Evolutionary conservation across 1,140 invertebrate species (phyloP).

Genomic region (Zaprionus gabonicus): DNA sequence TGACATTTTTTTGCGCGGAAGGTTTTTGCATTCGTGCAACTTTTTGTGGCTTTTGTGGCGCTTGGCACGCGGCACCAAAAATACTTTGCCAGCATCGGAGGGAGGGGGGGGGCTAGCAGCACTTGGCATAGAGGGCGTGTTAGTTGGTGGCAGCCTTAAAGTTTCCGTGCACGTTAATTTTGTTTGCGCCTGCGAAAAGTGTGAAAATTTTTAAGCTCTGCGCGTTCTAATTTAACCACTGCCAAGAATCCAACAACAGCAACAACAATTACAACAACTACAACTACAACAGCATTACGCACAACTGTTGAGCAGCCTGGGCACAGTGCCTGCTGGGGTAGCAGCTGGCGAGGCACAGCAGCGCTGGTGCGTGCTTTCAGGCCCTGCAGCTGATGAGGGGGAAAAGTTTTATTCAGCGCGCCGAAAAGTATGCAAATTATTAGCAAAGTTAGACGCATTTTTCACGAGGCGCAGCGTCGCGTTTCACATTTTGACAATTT

Average conservation of each 20-base stretch:
- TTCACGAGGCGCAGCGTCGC: slow-evolving; percentile 45
- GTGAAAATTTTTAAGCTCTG: slow-evolving; percentile 73
- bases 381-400: slow-evolving; percentile 6
- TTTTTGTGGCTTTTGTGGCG: slow-evolving; percentile 69
- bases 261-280: not conserved
- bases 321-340: not conserved
- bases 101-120: not conserved
- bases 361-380: not conserved
- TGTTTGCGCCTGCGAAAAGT: slow-evolving; percentile 70
- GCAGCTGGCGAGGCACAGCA: slow-evolving; percentile 6
- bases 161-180: slow-evolving; percentile 72
- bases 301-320: not conserved
- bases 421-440: slow-evolving; percentile 81
- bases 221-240: slow-evolving; percentile 64
- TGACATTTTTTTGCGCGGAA: slow-evolving; percentile 63
- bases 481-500: slow-evolving; percentile 65
- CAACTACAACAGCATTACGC: not conserved
- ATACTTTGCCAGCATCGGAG: slow-evolving; percentile 12
- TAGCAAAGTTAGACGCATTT: slow-evolving; percentile 77
- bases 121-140: slow-evolving; percentile 39
- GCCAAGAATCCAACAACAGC: slow-evolving; percentile 31
- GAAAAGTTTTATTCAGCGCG: slow-evolving; percentile 57
- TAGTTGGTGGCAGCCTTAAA: slow-evolving; percentile 64
- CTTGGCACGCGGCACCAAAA: slow-evolving; percentile 44
- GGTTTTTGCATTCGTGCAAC: slow-evolving; percentile 77